phyloP scores from a whole-genome alignment of 2,888 invertebrate species.

The Neoscelio sp. region DNA sequence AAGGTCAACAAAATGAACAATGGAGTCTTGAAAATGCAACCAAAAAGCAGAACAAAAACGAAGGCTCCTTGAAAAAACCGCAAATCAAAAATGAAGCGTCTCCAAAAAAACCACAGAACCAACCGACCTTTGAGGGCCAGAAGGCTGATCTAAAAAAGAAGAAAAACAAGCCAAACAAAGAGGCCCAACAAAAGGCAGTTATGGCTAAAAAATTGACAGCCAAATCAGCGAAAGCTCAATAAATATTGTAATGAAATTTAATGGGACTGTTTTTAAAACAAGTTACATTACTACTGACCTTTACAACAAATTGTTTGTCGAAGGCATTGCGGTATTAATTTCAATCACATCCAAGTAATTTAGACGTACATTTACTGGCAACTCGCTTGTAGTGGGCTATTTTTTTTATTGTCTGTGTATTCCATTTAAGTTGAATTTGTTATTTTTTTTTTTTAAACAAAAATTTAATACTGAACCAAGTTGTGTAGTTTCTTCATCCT shows the following conservation, averaged over 20 bases:
- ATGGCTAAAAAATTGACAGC: slow-evolving; percentile 85
- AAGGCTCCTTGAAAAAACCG: slow-evolving; percentile 6
- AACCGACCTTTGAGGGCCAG: slow-evolving; percentile 84
- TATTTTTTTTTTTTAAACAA: too few relatives aligned
- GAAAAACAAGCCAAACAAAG: slow-evolving; percentile 83
- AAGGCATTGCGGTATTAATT: too few relatives aligned
- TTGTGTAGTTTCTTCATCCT: too few relatives aligned
- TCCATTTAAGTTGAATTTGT: too few relatives aligned
- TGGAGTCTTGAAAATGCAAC: too few relatives aligned
- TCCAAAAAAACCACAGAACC: slow-evolving; percentile 12
- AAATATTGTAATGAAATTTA: slow-evolving; percentile 54
- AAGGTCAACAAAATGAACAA: background rate
- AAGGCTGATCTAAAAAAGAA: slow-evolving; percentile 85
- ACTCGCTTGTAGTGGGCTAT: too few relatives aligned
- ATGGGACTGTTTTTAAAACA: background rate
- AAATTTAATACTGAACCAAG: too few relatives aligned
- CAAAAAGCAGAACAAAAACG: too few relatives aligned
- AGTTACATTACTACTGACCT: background rate
- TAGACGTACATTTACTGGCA: too few relatives aligned
- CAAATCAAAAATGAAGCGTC: slow-evolving; percentile 35
- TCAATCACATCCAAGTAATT: too few relatives aligned
- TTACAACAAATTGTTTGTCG: too few relatives aligned
- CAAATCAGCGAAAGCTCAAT: slow-evolving; percentile 73
- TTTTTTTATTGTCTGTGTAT: too few relatives aligned
- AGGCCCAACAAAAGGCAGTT: slow-evolving; percentile 84